phyloP scores from a whole-genome alignment of 2,888 invertebrate genomes.

The Philonicus albiceps region DNA sequence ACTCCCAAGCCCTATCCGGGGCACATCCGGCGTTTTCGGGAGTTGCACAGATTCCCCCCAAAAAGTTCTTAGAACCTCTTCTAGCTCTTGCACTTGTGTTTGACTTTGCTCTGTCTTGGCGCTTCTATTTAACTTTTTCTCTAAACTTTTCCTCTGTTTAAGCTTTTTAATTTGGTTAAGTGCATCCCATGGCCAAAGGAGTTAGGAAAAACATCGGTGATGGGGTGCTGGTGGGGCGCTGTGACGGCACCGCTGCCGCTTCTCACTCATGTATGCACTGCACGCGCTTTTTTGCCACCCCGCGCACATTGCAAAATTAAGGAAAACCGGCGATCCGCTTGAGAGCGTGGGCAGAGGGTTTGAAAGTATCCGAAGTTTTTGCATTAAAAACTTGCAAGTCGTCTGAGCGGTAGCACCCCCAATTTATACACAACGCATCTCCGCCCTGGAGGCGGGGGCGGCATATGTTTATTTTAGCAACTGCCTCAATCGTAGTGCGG shows the following conservation, averaged over 20 bases:
- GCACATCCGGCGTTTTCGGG: not conserved
- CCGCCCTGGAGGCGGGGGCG: not conserved
- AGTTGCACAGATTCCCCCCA: not conserved
- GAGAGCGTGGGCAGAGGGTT: not conserved
- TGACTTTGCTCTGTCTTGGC: not conserved
- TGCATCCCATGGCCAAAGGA: slow-evolving; percentile 9
- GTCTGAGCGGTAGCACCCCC: not conserved
- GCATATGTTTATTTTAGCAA: not conserved
- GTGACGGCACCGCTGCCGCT: not conserved
- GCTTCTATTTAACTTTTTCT: slow-evolving; percentile 29
- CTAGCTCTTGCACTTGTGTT: not conserved
- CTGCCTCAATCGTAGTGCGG: not conserved
- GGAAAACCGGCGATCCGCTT: not conserved
- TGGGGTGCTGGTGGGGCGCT: too few relatives aligned
- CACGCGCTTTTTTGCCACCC: slow-evolving; percentile 28
- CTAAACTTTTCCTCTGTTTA: slow-evolving; percentile 7
- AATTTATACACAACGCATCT: not conserved
- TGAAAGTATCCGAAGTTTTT: not conserved
- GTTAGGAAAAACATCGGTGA: not conserved
- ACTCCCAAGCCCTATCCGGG: not conserved
- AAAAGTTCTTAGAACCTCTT: not conserved
- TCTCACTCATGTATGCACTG: slow-evolving; percentile 28
- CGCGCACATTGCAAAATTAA: not conserved
- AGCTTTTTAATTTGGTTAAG: slow-evolving; percentile 37
- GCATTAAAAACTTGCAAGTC: not conserved